phyloP scores from a whole-genome alignment of 2,888 invertebrate species.

The Eupithecia vulgata region DNA sequence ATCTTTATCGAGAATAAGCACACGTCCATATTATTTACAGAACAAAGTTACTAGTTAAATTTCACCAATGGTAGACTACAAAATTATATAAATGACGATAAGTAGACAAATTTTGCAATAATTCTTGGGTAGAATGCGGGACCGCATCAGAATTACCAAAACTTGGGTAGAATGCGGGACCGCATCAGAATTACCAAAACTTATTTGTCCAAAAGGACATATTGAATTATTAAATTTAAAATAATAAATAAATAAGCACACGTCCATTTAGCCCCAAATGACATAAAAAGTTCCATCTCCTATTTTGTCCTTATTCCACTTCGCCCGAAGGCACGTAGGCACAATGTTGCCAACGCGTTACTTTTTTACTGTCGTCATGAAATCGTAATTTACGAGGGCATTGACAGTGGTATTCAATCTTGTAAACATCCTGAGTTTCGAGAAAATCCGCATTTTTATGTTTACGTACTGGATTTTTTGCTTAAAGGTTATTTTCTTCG shows the following conservation, averaged over 20 bases:
- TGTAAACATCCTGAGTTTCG: slow-evolving; percentile 28
- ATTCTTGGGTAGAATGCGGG: too few relatives aligned
- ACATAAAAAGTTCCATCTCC: not conserved
- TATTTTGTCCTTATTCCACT: not conserved
- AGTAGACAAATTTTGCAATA: too few relatives aligned
- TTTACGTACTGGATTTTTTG: slow-evolving; percentile 12
- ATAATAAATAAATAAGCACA: too few relatives aligned
- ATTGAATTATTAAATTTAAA: too few relatives aligned
- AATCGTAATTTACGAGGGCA: slow-evolving; percentile 26
- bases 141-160: too few relatives aligned
- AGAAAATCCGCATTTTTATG: not conserved
- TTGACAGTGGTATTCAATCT: slow-evolving; percentile 26
- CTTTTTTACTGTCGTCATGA: slow-evolving; percentile 31
- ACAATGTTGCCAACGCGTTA: slow-evolving; percentile 24
- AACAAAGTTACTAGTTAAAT: too few relatives aligned
- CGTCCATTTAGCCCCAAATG: not conserved
- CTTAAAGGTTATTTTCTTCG: slow-evolving; percentile 2
- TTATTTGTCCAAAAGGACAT: too few relatives aligned
- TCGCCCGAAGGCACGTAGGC: not conserved
- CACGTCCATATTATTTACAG: too few relatives aligned
- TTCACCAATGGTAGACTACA: too few relatives aligned
- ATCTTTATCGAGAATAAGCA: not conserved
- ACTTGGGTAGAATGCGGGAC: too few relatives aligned
- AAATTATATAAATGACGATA: too few relatives aligned
- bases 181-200: too few relatives aligned